Evolutionary conservation across 2,797 vertebrate genomes (phyloP).

Genomic region (Sylvilagus floridanus): DNA sequence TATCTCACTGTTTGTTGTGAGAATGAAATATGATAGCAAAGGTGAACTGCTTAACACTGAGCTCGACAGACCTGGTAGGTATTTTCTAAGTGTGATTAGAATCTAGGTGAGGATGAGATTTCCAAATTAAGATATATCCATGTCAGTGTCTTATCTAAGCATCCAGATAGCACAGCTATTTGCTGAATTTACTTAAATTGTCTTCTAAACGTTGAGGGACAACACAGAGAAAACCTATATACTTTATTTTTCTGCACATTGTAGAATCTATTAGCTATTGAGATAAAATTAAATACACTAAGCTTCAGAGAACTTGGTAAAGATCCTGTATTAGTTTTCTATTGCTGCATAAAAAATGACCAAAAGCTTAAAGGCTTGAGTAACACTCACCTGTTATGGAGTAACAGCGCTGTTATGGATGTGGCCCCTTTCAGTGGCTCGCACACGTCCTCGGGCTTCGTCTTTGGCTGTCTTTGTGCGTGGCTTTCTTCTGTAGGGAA

Average conservation of each 20-base stretch:
- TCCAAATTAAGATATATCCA: neutral
- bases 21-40: neutral
- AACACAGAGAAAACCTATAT: neutral
- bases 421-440: neutral
- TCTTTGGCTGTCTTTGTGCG: neutral
- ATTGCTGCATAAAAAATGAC: neutral
- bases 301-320: neutral
- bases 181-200: neutral
- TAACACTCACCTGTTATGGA: neutral
- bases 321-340: neutral
- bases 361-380: neutral
- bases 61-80: neutral
- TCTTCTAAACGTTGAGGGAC: neutral
- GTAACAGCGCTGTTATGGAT: rapidly evolving
- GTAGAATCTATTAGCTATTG: neutral
- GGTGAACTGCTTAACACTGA: neutral
- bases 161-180: neutral
- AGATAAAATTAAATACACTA: neutral
- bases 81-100: neutral
- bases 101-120: neutral
- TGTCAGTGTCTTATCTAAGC: neutral
- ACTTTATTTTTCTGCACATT: neutral
- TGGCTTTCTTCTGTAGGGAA: neutral
- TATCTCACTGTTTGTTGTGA: neutral
- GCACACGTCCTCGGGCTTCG: neutral